Percentiles rank a stretch among this genome's conserved stretches.
Evolutionary conservation across 1,140 invertebrate genomes (phyloP).

Genomic region (Leptinotarsa undecemlineata): DNA sequence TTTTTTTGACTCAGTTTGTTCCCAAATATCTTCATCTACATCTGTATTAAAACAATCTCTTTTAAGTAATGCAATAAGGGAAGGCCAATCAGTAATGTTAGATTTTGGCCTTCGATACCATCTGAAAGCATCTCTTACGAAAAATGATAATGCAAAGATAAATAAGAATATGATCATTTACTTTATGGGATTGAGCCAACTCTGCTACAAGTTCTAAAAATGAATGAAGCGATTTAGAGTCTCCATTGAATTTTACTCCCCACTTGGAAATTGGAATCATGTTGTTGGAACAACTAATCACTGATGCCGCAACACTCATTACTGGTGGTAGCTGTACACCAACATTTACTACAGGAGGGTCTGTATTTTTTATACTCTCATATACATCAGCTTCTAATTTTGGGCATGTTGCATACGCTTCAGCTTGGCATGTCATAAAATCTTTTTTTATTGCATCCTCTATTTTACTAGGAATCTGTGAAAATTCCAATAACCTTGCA

Average conservation of each 20-base stretch:
- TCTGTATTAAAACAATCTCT: slow-evolving; percentile 35
- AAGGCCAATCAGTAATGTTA: slow-evolving; percentile 22
- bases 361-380: slow-evolving; percentile 1
- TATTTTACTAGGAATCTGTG: not conserved
- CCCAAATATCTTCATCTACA: slow-evolving; percentile 47
- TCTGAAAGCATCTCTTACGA: not conserved
- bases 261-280: not conserved
- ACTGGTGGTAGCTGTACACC: too few species aligned
- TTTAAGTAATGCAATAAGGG: too few species aligned
- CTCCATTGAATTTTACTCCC: not conserved
- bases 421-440: slow-evolving; percentile 5
- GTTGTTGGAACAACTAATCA: not conserved
- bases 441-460: not conserved
- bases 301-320: too few species aligned
- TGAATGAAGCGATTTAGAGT: not conserved
- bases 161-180: not conserved
- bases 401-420: slow-evolving; percentile 20
- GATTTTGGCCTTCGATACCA: slow-evolving; percentile 42
- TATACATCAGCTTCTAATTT: slow-evolving; percentile 16
- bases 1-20: slow-evolving; percentile 45
- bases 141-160: not conserved
- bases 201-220: not conserved
- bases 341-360: not conserved
- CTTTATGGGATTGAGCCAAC: not conserved
- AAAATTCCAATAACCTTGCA: not conserved